These are phyloP conservation scores for Chymomyza costata DNA, from an alignment of 1,140 invertebrate genomes.

Conservation along the genomic window DNA sequence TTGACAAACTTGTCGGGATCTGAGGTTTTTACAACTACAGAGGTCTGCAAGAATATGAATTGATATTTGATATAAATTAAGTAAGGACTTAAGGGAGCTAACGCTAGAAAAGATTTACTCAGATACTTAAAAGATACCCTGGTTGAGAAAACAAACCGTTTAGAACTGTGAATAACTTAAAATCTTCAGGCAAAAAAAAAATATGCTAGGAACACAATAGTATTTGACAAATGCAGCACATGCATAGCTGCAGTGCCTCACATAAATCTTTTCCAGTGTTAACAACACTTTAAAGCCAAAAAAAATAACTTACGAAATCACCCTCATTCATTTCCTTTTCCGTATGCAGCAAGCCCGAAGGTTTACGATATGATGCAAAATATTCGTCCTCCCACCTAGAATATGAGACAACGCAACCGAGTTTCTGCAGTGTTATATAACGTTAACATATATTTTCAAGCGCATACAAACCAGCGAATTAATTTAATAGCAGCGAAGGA, in stretches of 20 bases:
- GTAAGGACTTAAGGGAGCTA: no score
- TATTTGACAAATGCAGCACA: no score
- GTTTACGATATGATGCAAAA: constrained; percentile 76
- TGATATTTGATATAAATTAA: not conserved
- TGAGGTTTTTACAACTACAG: constrained; percentile 81
- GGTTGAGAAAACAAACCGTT: no score
- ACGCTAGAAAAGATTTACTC: no score
- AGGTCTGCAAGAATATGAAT: constrained; percentile 37
- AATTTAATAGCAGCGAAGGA: constrained; percentile 88
- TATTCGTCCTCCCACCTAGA: constrained; percentile 75
- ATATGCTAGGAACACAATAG: not conserved
- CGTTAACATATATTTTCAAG: not conserved
- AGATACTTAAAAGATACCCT: no score
- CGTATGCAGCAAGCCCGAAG: constrained; percentile 75
- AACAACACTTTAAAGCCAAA: not conserved
- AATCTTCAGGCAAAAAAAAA: no score
- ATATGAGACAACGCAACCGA: no score
- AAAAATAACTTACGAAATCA: constrained; percentile 46
- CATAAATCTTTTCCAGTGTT: no score
- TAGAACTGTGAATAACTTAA: no score
- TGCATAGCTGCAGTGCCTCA: no score
- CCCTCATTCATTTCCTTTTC: constrained; percentile 64
- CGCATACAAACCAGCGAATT: constrained; percentile 80
- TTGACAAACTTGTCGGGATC: constrained; percentile 83
- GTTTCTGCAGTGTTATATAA: not conserved